Evolutionary conservation across 2,888 invertebrate genomes (phyloP).

Genomic region (Hemaris fuciformis): DNA sequence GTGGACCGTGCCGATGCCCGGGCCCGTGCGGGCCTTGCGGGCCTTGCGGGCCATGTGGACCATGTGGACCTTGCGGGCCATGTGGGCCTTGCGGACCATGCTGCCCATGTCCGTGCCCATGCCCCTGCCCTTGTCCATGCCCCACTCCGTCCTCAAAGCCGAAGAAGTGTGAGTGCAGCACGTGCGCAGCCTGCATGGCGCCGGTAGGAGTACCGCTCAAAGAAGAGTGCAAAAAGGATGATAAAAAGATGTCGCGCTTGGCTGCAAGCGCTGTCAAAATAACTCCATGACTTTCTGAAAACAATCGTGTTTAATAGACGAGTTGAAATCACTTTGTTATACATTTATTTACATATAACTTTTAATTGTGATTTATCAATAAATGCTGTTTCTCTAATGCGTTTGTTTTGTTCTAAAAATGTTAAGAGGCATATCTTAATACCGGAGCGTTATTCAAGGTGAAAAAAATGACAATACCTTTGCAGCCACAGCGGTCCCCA

Average conservation of each 20-base stretch:
- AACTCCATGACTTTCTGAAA: constrained; percentile 26
- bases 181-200: constrained; percentile 32
- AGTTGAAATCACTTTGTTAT: constrained; percentile 7
- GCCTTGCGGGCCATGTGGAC: constrained; percentile 31
- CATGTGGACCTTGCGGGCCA: constrained; percentile 35
- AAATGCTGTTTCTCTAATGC: neutral
- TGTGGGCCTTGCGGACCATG: constrained; percentile 35
- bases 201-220: constrained; percentile 17
- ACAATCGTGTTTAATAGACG: constrained; percentile 15
- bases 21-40: constrained; percentile 29
- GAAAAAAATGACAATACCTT: constrained; percentile 63
- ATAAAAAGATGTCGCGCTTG: constrained; percentile 33
- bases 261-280: constrained; percentile 33
- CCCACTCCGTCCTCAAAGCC: constrained; percentile 28
- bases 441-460: constrained; percentile 49
- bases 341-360: neutral
- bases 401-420: neutral
- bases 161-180: constrained; percentile 33
- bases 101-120: constrained; percentile 18
- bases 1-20: constrained; percentile 30
- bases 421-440: constrained; percentile 9
- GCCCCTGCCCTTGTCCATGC: constrained; percentile 30
- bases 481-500: constrained; percentile 58
- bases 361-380: neutral
- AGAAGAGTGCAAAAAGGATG: constrained; percentile 33